Evolutionary conservation across 2,113 vertebrate genomes (phyloP), one percentile per base, ranked within the genome.

Genomic region (Xyliphius kryptos): DNA sequence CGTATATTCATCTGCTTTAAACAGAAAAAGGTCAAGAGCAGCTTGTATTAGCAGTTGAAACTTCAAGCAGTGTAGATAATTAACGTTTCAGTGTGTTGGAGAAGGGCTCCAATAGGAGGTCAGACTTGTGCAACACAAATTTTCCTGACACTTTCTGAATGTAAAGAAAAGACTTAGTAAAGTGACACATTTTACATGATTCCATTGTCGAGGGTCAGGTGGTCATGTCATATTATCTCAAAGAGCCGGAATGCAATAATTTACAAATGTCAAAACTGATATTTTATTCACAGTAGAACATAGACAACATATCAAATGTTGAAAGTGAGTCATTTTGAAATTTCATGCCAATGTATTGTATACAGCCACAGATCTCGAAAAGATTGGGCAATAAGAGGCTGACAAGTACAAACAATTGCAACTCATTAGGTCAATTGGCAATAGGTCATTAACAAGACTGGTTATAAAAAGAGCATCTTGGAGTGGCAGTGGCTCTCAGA

Each of bases 1-100:
- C 70, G 55, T 59, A 67, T 48, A 61, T 77, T 75, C 62, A 71
- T 84, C 76, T 60, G 70, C 72, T 58, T 46, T 71, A 80, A 74
- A 85, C 81, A 81, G 80, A 81, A 81, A 81, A 82, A 86, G 83
- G 83, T 87, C 83, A 87, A 78, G 80, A 83, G 82, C 83, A 79
- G 79, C 80, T 82, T 77, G 80, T 83, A 80, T 86, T 86, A 84
- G 80, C 66, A 66, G 41, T 49, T 66, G 68, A 76, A 82, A 80
- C 79, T 81, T 71, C 71, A 75, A 70, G 77, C 76, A 74, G 75
- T 75, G 79, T 70, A 80, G 78, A 85, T 82, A 81, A 83, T 85
- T 83, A 80, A 86, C 82, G n/a, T 82, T 82, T 80, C 75, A 74
- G 56, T 65, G 65, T 67, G 74, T 81, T 82, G 76, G 65, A 69